Conservation (phyloP, 2,888 invertebrate genomes). For the Alviniconcha strummeri region DNA sequence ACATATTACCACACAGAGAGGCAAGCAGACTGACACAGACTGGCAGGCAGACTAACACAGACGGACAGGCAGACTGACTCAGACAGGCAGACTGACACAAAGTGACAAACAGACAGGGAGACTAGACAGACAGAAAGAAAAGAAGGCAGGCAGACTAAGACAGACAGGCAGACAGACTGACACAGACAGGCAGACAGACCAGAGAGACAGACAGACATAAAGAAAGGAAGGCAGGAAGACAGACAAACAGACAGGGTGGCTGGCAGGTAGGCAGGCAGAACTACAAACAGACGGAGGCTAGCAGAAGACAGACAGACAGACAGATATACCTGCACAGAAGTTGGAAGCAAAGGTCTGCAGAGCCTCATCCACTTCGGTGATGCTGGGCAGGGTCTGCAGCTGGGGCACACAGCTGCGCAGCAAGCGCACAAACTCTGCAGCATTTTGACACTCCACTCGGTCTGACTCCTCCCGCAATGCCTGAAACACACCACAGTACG, state of each 20-base stretch:
- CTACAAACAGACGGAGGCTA: not conserved
- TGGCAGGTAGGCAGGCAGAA: too few species aligned
- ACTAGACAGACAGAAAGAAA: not conserved
- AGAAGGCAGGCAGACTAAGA: not conserved
- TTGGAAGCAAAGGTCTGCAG: conserved; percentile 93
- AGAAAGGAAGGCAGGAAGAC: not conserved
- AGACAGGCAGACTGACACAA: too few species aligned
- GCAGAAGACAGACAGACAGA: not conserved
- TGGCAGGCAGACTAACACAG: too few species aligned
- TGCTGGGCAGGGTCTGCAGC: conserved; percentile 84
- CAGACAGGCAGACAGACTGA: not conserved
- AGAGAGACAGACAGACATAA: not conserved
- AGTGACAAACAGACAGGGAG: not conserved
- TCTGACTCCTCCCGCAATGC: conserved; percentile 47
- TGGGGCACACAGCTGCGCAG: conserved; percentile 85
- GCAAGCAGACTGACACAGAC: too few species aligned
- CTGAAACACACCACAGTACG: conserved; percentile 2
- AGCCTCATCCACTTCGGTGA: conserved; percentile 92
- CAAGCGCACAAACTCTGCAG: conserved; percentile 87
- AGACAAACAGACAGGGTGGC: too few species aligned
- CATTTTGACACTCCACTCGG: conserved; percentile 86
- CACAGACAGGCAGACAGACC: too few species aligned
- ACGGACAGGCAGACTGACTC: too few species aligned
- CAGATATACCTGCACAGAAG: conserved; percentile 85
- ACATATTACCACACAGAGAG: too few species aligned